These are phyloP conservation scores for Pangasius krempfi DNA, from an alignment of 2,797 vertebrate species.

Conservation along the genomic window DNA sequence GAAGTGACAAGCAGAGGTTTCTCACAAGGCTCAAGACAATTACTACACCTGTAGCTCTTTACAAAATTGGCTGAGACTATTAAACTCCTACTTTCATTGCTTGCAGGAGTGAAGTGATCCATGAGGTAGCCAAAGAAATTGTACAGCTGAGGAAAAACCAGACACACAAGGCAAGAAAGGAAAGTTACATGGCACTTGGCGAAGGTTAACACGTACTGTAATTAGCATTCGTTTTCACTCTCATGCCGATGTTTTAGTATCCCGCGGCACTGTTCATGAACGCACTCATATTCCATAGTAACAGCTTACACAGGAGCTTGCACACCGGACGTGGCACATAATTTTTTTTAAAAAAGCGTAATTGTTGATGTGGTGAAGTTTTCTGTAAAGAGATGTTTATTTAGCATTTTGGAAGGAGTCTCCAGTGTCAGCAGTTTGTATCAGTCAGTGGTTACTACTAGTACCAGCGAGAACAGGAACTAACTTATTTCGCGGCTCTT, in stretches of 20 bases:
- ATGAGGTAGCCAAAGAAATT: slow-evolving; percentile 90
- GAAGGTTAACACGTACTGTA: not conserved
- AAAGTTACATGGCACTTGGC: not conserved
- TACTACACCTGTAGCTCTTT: not conserved
- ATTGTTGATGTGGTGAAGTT: not conserved
- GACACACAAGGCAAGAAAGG: no score
- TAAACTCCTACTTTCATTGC: slow-evolving; percentile 81
- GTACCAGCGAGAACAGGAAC: not conserved
- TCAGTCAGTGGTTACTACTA: not conserved
- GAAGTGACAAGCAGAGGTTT: not conserved
- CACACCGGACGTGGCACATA: not conserved
- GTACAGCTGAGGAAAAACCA: slow-evolving; percentile 79
- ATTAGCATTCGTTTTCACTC: not conserved
- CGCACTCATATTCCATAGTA: no score
- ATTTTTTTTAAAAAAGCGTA: not conserved
- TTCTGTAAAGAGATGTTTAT: not conserved
- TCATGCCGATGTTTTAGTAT: no score
- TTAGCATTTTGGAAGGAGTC: not conserved
- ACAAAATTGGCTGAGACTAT: not conserved
- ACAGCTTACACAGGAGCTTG: not conserved
- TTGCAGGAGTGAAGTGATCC: slow-evolving; percentile 86
- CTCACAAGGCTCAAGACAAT: not conserved
- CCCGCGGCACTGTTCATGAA: no score
- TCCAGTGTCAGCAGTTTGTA: not conserved
- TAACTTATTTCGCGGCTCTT: not conserved